A percentile compares a stretch with the other conserved stretches of the same genome.
Conservation (phyloP, 2,888 invertebrate species). For the Allophyes oxyacanthae region DNA sequence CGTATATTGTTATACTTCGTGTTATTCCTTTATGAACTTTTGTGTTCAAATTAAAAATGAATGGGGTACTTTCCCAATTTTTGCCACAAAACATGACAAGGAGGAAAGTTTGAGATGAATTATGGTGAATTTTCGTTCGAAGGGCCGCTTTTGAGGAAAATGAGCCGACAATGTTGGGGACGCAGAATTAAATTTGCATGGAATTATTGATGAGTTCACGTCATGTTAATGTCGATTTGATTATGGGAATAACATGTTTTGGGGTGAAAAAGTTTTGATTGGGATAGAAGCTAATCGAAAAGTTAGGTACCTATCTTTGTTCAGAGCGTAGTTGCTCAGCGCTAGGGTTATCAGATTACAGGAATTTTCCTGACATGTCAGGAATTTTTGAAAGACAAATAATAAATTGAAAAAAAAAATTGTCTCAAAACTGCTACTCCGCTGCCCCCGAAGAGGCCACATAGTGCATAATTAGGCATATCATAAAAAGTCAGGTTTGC, state of each 20-base stretch:
- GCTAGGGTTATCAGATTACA: too few species aligned
- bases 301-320: too few species aligned
- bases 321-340: too few species aligned
- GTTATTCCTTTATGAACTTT: conserved; percentile 44
- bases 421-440: too few species aligned
- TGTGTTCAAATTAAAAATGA: conserved; percentile 49
- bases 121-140: conserved; percentile 32
- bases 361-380: too few species aligned
- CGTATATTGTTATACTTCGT: conserved; percentile 48
- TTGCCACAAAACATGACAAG: conserved; percentile 42
- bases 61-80: conserved; percentile 24
- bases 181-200: conserved; percentile 44
- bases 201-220: conserved; percentile 23
- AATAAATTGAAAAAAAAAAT: too few species aligned
- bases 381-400: too few species aligned
- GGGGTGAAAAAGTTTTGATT: background rate
- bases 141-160: conserved; percentile 36
- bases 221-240: conserved; percentile 20
- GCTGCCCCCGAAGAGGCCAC: too few species aligned
- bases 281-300: background rate
- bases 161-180: conserved; percentile 32
- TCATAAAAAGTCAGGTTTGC: too few species aligned
- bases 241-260: conserved; percentile 17
- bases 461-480: too few species aligned
- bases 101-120: conserved; percentile 47